Conservation (phyloP, 1,140 invertebrate genomes). For the Leptopilina clavipes region DNA sequence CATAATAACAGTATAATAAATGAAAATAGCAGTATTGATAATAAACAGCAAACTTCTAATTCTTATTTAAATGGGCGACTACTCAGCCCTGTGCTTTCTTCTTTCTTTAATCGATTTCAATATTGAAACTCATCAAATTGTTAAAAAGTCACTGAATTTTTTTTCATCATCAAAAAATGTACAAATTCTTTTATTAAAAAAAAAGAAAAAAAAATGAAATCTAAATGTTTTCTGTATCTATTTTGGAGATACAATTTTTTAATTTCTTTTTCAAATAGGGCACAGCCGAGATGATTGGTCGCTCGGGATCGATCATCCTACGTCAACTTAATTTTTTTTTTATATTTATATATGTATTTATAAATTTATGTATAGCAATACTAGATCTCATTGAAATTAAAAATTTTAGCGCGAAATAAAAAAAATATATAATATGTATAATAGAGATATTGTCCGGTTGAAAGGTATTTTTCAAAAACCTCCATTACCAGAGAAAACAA, state of each 20-base stretch:
- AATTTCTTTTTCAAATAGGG: neutral
- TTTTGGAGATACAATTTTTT: neutral
- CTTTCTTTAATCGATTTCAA: neutral
- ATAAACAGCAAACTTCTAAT: neutral
- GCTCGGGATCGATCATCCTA: conserved; percentile 23
- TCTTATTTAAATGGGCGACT: neutral
- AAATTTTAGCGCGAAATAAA: conserved; percentile 23
- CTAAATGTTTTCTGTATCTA: neutral
- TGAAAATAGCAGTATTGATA: neutral
- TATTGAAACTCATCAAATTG: neutral
- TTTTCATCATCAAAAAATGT: neutral
- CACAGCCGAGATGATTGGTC: conserved; percentile 23
- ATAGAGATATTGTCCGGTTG: neutral
- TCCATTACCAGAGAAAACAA: neutral
- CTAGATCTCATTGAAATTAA: conserved; percentile 11
- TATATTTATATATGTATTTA: neutral
- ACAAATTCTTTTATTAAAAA: neutral
- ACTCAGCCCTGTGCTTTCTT: neutral
- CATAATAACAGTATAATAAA: conserved; percentile 1
- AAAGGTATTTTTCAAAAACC: neutral
- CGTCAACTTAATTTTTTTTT: neutral
- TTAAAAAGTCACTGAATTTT: neutral
- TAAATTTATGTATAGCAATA: conserved; percentile 20
- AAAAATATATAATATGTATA: conserved; percentile 25
- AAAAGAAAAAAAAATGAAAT: too few relatives aligned